Percentiles rank a stretch among this genome's conserved stretches.
phyloP scores from a whole-genome alignment of 2,888 invertebrate genomes.

The Phyllotreta striolata region DNA sequence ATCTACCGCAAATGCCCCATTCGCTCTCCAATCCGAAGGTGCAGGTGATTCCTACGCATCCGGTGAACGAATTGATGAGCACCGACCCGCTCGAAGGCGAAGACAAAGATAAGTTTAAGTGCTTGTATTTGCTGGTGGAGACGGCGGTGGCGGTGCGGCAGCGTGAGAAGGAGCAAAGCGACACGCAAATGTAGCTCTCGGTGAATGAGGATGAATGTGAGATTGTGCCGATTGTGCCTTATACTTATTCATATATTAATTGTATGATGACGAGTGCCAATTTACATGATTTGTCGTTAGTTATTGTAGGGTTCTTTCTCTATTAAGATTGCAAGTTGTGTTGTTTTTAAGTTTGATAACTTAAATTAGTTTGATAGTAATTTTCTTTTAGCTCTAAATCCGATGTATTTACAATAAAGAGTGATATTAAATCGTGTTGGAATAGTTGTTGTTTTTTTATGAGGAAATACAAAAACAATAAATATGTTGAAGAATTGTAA shows the following conservation, averaged over 20 bases:
- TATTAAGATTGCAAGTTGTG: slow-evolving; percentile 41
- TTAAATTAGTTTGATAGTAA: slow-evolving; percentile 22
- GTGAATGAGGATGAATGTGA: too few species aligned
- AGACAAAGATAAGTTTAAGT: slow-evolving; percentile 54
- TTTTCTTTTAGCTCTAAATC: slow-evolving; percentile 24
- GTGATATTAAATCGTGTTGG: slow-evolving; percentile 43
- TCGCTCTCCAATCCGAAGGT: slow-evolving; percentile 59
- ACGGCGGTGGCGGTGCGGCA: slow-evolving; percentile 55
- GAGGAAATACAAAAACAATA: neutral
- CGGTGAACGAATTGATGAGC: slow-evolving; percentile 51
- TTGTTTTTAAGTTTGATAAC: slow-evolving; percentile 36
- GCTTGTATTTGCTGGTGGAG: slow-evolving; percentile 53
- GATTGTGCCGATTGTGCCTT: slow-evolving; percentile 21
- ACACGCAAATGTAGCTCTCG: slow-evolving; percentile 46
- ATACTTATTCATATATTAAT: slow-evolving; percentile 14
- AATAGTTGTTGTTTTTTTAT: slow-evolving; percentile 33
- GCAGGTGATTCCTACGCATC: slow-evolving; percentile 65
- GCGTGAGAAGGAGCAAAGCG: slow-evolving; percentile 53
- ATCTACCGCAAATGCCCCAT: slow-evolving; percentile 68
- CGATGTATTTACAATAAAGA: slow-evolving; percentile 36
- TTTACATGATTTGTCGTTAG: slow-evolving; percentile 33
- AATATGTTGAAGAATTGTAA: too few species aligned
- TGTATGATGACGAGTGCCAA: slow-evolving; percentile 33
- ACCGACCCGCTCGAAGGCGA: slow-evolving; percentile 41
- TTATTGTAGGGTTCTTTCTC: slow-evolving; percentile 29